Evolutionary conservation across 2,113 vertebrate genomes (phyloP).

Genomic region (Gnathonemus echidnorhynchus): DNA sequence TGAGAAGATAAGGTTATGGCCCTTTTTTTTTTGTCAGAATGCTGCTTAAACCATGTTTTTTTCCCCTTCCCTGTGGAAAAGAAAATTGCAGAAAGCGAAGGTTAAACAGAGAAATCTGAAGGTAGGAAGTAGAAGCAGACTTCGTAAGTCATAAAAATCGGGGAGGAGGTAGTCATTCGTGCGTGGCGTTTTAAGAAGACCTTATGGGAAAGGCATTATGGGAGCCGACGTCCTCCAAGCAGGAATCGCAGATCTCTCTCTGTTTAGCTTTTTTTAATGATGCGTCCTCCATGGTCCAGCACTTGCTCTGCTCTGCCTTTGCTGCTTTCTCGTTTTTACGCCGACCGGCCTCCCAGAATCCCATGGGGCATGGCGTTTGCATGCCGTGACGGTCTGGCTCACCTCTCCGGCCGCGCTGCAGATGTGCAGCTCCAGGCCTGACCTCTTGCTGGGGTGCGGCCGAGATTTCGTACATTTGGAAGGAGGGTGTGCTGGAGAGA

Average conservation of each 20-base stretch:
- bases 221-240: neutral
- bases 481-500: neutral
- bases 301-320: neutral
- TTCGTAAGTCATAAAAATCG: neutral
- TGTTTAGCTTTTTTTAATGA: neutral
- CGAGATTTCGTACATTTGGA: neutral
- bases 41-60: neutral
- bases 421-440: neutral
- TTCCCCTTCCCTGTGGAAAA: neutral
- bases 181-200: neutral
- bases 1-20: neutral
- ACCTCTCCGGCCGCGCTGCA: neutral
- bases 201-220: neutral
- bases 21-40: neutral
- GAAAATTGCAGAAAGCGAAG: neutral
- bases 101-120: neutral
- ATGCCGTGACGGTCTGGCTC: neutral
- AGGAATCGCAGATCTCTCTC: neutral
- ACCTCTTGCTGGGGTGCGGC: neutral
- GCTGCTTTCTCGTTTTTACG: neutral
- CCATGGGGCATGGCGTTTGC: neutral
- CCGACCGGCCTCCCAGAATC: neutral
- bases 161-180: neutral
- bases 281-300: neutral
- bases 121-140: neutral